Base-by-base conservation (phyloP, 2,888 invertebrate genomes). In the Trimorus sp. region DNA sequence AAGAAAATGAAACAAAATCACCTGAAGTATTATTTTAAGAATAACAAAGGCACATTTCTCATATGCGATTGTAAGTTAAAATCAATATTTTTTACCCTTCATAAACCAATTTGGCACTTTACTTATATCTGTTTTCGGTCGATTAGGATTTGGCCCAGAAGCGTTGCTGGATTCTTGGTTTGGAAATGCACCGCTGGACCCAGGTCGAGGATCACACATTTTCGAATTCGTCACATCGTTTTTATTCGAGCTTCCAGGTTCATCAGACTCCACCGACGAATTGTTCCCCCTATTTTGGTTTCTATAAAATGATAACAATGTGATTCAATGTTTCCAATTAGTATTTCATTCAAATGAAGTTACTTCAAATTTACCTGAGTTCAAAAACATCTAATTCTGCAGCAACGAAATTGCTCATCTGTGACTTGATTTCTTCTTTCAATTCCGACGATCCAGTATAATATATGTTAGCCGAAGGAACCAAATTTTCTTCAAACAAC, bases 381-480 rank as follows among this genome's bases (percentile, higher is more conserved):
- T 49, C 51, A 3, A 36, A 12, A 58, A 53, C 70, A 45, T 77
- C 77, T 85, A 94, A 93, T 92, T 94, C 95, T 36, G 94, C 94
- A 14, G 96, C 96, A 68, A 95, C 94, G 85, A 94, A 93, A 51
- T 95, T 93, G 2, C 95, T 95, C 78, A 94, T 92, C 88, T 94
- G 95, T 15, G 91, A 89, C 85, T 94, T 93, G 71, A 95, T 92
- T 84, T 95, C 94, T 42, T 93, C 90, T 89, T 94, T 94, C 8
- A 96, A 91, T 89, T 93, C 94, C 5, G 90, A 90, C n/a, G 85
- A 70, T 15, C 89, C 89, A 58, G 92, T 90, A 60, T 92, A 96
- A 92, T 97, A 95, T 89, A 97, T 90, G 71, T 96, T 93, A 15
- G 96, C 96, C 85, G 95, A 95, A 40, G 97, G 97, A 6, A 97